phyloP scores from a whole-genome alignment of 2,113 vertebrate genomes.

The Tylochromis polylepis region DNA sequence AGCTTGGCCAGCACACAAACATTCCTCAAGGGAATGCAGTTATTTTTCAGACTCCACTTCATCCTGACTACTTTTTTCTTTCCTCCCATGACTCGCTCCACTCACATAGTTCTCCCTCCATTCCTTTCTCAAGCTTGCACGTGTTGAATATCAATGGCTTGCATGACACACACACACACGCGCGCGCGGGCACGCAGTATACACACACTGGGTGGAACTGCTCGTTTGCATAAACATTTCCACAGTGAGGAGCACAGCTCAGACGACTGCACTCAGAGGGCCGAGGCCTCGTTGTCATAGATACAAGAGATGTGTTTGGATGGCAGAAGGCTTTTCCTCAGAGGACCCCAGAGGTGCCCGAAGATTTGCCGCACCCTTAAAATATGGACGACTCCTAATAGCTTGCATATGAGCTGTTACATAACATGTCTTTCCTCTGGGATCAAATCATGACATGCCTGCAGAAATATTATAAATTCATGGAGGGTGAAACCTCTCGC shows the following conservation, averaged over 20 bases:
- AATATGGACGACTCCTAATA: conserved; percentile 34
- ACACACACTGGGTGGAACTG: conserved; percentile 29
- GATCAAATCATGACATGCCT: not conserved
- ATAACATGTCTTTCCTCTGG: conserved; percentile 27
- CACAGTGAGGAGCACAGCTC: conserved; percentile 31
- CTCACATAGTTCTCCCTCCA: not conserved
- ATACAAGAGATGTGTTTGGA: conserved; percentile 45
- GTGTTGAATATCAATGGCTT: conserved; percentile 35
- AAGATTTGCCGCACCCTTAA: conserved; percentile 44
- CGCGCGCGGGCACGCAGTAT: not conserved
- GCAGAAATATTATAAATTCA: not conserved
- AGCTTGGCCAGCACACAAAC: not conserved
- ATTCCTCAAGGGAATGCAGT: not conserved
- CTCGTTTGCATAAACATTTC: conserved; percentile 62
- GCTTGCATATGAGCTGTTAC: conserved; percentile 51
- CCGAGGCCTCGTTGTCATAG: conserved; percentile 33
- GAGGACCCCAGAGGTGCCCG: conserved; percentile 51
- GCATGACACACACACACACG: not conserved
- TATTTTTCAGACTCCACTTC: not conserved
- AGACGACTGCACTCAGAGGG: conserved; percentile 16
- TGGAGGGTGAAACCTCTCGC: not conserved
- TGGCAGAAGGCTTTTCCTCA: conserved; percentile 41
- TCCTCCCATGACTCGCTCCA: not conserved
- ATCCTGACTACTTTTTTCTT: not conserved
- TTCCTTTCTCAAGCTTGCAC: not conserved